Conservation (phyloP, 92 coral and sea anemone species). For the Muricea muricata region DNA sequence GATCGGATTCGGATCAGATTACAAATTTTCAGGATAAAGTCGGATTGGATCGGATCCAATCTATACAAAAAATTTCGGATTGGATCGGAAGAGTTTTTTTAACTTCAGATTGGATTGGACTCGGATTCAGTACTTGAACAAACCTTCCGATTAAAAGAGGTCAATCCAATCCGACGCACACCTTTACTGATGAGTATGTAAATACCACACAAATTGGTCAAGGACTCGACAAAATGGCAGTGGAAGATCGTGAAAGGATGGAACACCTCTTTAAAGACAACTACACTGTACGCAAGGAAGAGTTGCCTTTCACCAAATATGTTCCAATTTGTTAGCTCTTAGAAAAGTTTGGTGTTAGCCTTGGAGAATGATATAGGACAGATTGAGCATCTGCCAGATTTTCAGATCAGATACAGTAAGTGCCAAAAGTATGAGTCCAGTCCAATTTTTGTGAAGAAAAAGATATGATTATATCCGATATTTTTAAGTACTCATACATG, state of each 20-base stretch:
- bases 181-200: slow-evolving; percentile 7
- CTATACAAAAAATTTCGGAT: background rate
- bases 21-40: background rate
- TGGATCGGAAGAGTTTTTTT: background rate
- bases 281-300: slow-evolving; percentile 5
- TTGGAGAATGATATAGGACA: slow-evolving; percentile 11
- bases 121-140: background rate
- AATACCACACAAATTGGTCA: background rate
- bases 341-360: slow-evolving; percentile 3
- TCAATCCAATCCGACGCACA: background rate
- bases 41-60: background rate
- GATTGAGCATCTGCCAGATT: slow-evolving; percentile 10
- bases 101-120: background rate
- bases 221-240: slow-evolving; percentile 30
- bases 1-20: background rate
- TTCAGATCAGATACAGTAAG: slow-evolving; percentile 19
- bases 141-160: background rate
- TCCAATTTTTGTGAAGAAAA: too few species aligned
- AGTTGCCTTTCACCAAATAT: slow-evolving; percentile 3
- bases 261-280: background rate
- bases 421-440: too few species aligned
- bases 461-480: too few species aligned
- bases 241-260: slow-evolving; percentile 10
- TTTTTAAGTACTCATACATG: too few species aligned
- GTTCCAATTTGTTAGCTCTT: slow-evolving; percentile 24